phyloP scores from a whole-genome alignment of 2,113 vertebrate species.

The Mionectes macconnelli region DNA sequence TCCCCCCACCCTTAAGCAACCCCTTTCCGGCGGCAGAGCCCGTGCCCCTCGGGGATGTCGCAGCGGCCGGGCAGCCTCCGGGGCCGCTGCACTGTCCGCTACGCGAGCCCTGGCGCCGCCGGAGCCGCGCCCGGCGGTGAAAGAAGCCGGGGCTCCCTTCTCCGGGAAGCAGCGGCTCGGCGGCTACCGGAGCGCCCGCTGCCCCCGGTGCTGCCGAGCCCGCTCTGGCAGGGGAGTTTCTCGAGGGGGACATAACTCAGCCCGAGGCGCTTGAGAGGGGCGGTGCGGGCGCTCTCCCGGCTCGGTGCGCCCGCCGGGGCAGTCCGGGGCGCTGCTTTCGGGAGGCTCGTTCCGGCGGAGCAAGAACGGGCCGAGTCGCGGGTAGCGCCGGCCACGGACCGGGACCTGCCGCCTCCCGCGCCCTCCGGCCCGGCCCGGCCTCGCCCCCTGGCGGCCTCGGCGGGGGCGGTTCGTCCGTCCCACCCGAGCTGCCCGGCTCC shows the following conservation, averaged over 20 bases:
- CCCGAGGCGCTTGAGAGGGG: background rate
- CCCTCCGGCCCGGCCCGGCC: background rate
- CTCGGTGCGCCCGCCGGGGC: background rate
- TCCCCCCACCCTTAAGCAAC: background rate
- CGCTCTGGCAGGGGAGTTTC: background rate
- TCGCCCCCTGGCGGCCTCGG: too few species aligned
- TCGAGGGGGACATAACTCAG: too few species aligned
- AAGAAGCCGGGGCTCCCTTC: background rate
- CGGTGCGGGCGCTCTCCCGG: background rate
- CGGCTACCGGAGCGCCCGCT: background rate
- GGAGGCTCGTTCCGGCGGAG: background rate
- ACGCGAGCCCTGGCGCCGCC: background rate
- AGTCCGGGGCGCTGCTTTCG: background rate
- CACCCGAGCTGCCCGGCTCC: too few species aligned
- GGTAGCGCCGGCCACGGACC: background rate
- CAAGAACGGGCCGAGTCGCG: too few species aligned
- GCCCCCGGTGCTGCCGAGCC: background rate
- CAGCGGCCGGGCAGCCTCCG: background rate
- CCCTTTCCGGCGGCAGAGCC: background rate
- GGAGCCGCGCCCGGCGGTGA: background rate
- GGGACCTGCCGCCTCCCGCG: background rate
- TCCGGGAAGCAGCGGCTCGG: background rate
- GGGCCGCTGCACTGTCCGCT: background rate
- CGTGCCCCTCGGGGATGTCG: background rate
- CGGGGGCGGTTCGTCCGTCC: too few species aligned